phyloP scores from a whole-genome alignment of 1,140 invertebrate genomes.

The Psilanteris sp. region DNA sequence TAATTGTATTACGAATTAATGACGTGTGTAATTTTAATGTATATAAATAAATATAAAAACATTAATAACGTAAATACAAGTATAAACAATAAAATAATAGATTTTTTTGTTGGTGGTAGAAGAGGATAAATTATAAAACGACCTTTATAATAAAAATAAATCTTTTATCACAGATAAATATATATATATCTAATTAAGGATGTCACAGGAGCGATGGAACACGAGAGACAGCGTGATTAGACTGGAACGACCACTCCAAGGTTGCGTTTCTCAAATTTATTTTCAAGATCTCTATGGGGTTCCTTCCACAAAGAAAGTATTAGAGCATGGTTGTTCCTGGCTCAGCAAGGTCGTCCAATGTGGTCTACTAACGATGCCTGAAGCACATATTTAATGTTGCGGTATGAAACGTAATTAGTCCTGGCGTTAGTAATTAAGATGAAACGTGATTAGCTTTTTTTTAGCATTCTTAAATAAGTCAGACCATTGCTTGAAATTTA shows the following conservation, averaged over 20 bases:
- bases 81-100: too few species aligned
- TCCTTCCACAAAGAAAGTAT: slow-evolving; percentile 5
- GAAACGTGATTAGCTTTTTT: too few species aligned
- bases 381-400: slow-evolving; percentile 13
- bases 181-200: slow-evolving; percentile 1
- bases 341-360: slow-evolving; percentile 1
- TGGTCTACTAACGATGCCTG: slow-evolving; percentile 13
- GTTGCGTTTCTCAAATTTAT: slow-evolving; percentile 20
- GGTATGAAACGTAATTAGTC: slow-evolving; percentile 30
- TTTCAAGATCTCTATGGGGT: slow-evolving; percentile 32
- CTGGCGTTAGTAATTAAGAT: slow-evolving; percentile 25
- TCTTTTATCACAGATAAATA: background rate
- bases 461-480: too few species aligned
- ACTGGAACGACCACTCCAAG: slow-evolving; percentile 16
- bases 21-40: too few species aligned
- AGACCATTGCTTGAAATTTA: too few species aligned
- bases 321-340: slow-evolving; percentile 2
- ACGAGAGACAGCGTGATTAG: slow-evolving; percentile 11
- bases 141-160: too few species aligned
- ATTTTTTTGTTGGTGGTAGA: too few species aligned
- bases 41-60: too few species aligned
- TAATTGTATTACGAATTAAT: too few species aligned
- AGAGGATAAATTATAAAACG: too few species aligned
- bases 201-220: slow-evolving; percentile 3
- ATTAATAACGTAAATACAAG: too few species aligned